Evolutionary conservation across 2,888 invertebrate genomes (phyloP), one percentile per base, ranked within the genome.

Genomic region (Aplocera efformata): DNA sequence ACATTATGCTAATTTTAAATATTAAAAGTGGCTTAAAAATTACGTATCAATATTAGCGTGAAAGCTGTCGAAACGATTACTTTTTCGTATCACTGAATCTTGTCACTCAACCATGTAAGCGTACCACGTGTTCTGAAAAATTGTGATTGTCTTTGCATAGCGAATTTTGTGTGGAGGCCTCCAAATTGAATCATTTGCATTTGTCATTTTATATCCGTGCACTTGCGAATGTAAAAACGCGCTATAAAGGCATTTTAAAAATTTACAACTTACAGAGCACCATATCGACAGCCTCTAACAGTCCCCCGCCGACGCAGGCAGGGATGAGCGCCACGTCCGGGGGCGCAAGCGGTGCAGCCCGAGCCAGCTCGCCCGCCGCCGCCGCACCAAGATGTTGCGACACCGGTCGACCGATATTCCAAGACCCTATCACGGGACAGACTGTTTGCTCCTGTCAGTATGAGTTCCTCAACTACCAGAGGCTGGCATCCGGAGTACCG

Each of bases 381-480:
- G 75, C 91, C 40, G 88, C 91, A 56, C 85, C 90, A 49, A 85
- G 96, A 64, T 96, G 97, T 89, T 96, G 97, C 89, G 96, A 97
- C 89, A 96, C 96, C 56, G 97, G 97, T 56, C 91, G 97, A 67
- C 94, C 96, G 53, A 92, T 97, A 75, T 96, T 95, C 89, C 95
- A 95, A 72, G 96, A 96, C 83, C 96, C 96, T 28, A 90, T 96
- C 59, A 95, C 95, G 58, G 96, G 96, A 38, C 95, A 96, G 82
- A 95, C 94, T 40, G 93, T 96, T 52, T 96, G 96, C 88, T 96
- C 96, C 64, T 96, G 96, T 83, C 96, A 96, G 81, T 96, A 96
- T 88, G 96, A 96, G 86, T 91, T 96, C 63, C 91, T 96, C 65
- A 92, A 92, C 84, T 95, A 95, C 88, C 96, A 95, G 85, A 90